Conservation (phyloP, 2,797 vertebrate species). For the Schizopygopsis pylzovi region DNA sequence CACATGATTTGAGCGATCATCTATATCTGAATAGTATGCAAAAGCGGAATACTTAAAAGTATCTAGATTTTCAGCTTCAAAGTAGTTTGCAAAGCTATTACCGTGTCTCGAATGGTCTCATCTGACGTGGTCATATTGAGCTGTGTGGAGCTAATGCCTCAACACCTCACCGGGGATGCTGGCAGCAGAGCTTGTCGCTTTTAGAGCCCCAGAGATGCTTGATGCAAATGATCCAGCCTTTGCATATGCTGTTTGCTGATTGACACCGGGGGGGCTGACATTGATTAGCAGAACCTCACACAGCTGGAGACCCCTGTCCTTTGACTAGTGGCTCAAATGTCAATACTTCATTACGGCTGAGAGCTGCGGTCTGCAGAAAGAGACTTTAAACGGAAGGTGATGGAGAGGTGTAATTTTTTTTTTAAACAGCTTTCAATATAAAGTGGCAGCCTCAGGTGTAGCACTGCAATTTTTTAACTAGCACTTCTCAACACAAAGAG, state of each 20-base stretch:
- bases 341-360: slow-evolving; percentile 41
- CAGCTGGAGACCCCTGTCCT: slow-evolving; percentile 32
- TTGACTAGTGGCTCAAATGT: slow-evolving; percentile 26
- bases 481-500: neutral
- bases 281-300: slow-evolving; percentile 36
- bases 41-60: neutral
- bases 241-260: slow-evolving; percentile 19
- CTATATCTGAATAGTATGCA: neutral
- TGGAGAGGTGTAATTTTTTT: slow-evolving; percentile 22
- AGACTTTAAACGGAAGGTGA: slow-evolving; percentile 19
- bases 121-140: slow-evolving; percentile 24
- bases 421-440: slow-evolving; percentile 18
- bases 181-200: slow-evolving; percentile 11
- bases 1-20: neutral
- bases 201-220: neutral
- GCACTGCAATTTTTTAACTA: slow-evolving; percentile 14
- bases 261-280: slow-evolving; percentile 32
- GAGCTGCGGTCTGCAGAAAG: neutral
- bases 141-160: neutral
- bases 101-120: neutral
- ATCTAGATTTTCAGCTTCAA: neutral
- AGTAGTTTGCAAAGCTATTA: neutral
- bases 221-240: slow-evolving; percentile 9
- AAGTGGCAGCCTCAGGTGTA: slow-evolving; percentile 44
- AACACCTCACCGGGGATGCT: slow-evolving; percentile 37